Base-by-base conservation (phyloP, 2,797 vertebrate genomes). In the Melanotaenia trifasciata region DNA sequence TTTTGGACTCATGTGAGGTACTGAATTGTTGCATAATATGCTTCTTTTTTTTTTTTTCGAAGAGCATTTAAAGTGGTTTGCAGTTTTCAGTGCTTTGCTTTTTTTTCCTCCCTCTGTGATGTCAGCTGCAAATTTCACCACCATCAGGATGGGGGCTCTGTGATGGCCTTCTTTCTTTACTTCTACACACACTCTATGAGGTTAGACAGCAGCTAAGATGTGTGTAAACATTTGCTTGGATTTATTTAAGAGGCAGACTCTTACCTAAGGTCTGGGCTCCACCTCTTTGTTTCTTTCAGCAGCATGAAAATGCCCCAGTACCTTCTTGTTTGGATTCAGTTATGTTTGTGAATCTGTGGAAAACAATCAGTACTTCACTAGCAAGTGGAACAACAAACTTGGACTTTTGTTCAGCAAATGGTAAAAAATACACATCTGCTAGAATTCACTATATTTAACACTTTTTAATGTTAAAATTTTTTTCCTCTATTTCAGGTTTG, bases 91-190 rank as follows among this genome's bases (percentile, higher is more conserved):
- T n/a, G 0, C 6, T 20, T 3, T 50, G 60, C 3, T 18, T 22
- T 11, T 22, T n/a, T 57, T 30, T 13, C 16, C 35, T 56, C 28
- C 14, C 3, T 84, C 7, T 76, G 36, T 76, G 36, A 63, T 13
- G 0, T 57, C 85, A 98, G 97, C 66, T 87, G 22, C 88, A 81
- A 5, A 18, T 95, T 43, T 84, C 94, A 11, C 91, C 88, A 0
- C 96, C 96, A 1, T 51, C 89, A 51, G 94, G 93, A 81, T 94
- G 94, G 90, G 97, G 97, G 53, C 87, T 96, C 74, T 97, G 94
- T 0, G 97, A 99, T 0, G 96, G 96, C 20, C 79, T 97, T 26
- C 87, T 98, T 59, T 93, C 91, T 79, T 89, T 98, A 77, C 84
- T 97, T 45, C 80, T 94, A 22, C 93, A 96, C 80, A 79, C 91